These are phyloP conservation scores for Garrulus glandarius DNA, from an alignment of 2,797 vertebrate genomes.

Conservation along the genomic window DNA sequence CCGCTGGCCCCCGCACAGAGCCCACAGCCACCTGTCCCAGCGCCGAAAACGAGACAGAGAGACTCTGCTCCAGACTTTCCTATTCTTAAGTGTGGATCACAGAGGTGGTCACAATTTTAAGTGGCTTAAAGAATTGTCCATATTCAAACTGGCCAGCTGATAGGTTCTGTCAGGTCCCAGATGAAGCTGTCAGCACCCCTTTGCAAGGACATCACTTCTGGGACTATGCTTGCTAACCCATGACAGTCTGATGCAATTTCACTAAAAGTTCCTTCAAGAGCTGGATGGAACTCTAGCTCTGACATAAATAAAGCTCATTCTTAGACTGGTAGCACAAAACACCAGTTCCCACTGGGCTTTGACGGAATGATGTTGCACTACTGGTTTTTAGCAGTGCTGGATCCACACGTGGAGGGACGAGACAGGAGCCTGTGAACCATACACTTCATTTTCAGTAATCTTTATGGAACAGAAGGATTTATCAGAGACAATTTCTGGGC, in stretches of 20 bases:
- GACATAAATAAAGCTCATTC: background rate
- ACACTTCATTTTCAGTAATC: background rate
- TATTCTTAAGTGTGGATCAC: too few species aligned
- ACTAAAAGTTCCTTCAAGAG: background rate
- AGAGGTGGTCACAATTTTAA: too few species aligned
- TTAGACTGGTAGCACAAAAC: background rate
- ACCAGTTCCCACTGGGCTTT: background rate
- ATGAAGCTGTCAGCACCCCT: too few species aligned
- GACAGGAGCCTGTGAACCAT: background rate
- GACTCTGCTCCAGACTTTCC: too few species aligned
- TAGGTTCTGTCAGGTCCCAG: too few species aligned
- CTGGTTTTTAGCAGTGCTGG: background rate
- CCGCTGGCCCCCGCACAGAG: too few species aligned
- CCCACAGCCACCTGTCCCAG: too few species aligned
- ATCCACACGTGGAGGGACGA: accelerated
- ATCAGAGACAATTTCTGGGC: background rate
- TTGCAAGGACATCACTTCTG: too few species aligned
- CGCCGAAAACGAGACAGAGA: too few species aligned
- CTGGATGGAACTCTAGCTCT: background rate
- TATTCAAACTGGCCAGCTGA: too few species aligned
- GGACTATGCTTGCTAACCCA: too few species aligned
- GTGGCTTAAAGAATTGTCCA: too few species aligned
- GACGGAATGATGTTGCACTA: background rate
- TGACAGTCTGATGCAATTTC: background rate
- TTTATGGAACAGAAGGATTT: background rate